Evolutionary conservation across 2,888 invertebrate genomes (phyloP), one percentile per base, ranked within the genome.

Genomic region (Colostygia pectinataria): DNA sequence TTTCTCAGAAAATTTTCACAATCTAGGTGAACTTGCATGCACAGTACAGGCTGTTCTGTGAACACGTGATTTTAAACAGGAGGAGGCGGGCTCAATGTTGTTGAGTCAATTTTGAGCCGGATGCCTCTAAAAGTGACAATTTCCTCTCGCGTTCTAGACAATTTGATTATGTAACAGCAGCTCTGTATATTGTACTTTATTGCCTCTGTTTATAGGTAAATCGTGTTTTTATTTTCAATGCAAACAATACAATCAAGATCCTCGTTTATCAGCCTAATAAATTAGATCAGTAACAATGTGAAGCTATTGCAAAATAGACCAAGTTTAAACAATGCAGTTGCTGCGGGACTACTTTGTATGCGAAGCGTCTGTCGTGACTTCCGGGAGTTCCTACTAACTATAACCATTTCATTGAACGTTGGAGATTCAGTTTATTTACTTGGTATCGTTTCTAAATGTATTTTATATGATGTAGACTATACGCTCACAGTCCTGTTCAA

Each of bases 111-210:
- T 81, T 77, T 71, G 65, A 52, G 58, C 75, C 74, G 77, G 80
- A 80, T 76, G 75, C 56, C 59, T 69, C 68, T 64, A 72, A 75
- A 80, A 78, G 77, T 79, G 76, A 73, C 77, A 66, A 77, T 77
- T 81, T 83, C 83, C 83, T 81, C 57, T 66, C 57, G 56, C 49
- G 55, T 46, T 59, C 59, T 61, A 61, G 58, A 57, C 55, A 57
- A 65, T 52, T 62, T 49, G 33, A 29, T 55, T 51, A 58, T 53
- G 39, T 61, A 46, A 51, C 36, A 43, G 49, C 39, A 29, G 32
- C 41, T 48, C 24, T 38, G 28, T 41, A 29, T 46, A 46, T 38
- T 25, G 25, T 40, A 42, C 27, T 36, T 15, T 4, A 3, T 15
- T 40, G 24, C 8, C 18, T 23, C 12, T 33, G 24, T 37, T 53